Evolutionary conservation across 2,113 vertebrate genomes (phyloP).

Genomic region (Falco punctatus): DNA sequence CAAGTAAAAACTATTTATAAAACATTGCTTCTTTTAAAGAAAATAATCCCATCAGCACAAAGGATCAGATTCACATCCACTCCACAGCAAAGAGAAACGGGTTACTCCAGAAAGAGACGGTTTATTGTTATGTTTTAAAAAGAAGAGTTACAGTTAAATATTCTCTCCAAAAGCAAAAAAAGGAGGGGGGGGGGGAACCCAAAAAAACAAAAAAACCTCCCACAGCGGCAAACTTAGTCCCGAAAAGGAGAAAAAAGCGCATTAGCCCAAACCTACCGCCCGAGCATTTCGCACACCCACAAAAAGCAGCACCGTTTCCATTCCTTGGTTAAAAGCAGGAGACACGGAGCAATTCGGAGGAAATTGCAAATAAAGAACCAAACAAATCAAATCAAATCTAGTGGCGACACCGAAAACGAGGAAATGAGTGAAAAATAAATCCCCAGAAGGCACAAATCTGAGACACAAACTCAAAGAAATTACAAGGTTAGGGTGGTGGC

Average conservation of each 20-base stretch:
- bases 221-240: not conserved
- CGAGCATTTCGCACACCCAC: conserved; percentile 27
- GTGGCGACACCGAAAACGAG: conserved; percentile 34
- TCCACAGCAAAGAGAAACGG: not conserved
- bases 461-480: conserved; percentile 29
- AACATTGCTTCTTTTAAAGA: not conserved
- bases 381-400: conserved; percentile 1
- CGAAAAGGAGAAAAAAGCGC: not conserved
- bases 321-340: conserved; percentile 32
- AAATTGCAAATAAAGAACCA: conserved; percentile 33
- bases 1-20: not conserved
- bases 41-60: not conserved
- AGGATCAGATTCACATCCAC: not conserved
- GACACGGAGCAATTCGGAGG: conserved; percentile 13
- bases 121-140: conserved; percentile 46
- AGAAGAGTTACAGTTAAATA: not conserved
- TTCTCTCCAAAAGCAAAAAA: not conserved
- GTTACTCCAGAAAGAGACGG: not conserved
- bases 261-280: conserved; percentile 60
- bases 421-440: conserved; percentile 54
- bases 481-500: not conserved
- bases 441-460: conserved; percentile 44
- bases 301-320: conserved; percentile 56
- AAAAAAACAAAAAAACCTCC: not conserved
- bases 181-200: too few species aligned